Evolutionary conservation across 2,797 vertebrate genomes (phyloP).

Genomic region (Tamandua tetradactyla): DNA sequence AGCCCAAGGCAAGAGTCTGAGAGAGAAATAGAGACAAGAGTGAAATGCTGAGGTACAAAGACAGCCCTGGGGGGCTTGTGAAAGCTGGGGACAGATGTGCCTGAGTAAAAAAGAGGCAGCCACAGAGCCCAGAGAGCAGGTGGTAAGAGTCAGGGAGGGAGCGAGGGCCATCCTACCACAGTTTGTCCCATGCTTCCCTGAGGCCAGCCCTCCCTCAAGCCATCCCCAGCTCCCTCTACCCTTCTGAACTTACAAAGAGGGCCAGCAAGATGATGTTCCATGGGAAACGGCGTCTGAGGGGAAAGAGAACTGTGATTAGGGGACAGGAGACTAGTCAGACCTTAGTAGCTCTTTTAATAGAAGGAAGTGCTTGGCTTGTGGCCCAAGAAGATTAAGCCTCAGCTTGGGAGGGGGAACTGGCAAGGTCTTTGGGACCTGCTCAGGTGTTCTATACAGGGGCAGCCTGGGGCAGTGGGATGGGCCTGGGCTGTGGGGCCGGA

Average conservation of each 20-base stretch:
- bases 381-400: not conserved
- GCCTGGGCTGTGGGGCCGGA: not conserved
- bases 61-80: not conserved
- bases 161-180: not conserved
- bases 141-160: not conserved
- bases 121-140: not conserved
- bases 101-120: not conserved
- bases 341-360: not conserved
- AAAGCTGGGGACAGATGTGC: not conserved
- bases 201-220: not conserved
- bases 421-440: not conserved
- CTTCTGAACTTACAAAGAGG: slow-evolving; percentile 92
- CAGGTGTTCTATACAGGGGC: not conserved
- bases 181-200: not conserved
- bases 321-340: not conserved
- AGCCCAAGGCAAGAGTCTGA: slow-evolving; percentile 95
- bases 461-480: not conserved
- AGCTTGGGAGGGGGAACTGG: not conserved
- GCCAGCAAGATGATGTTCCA: slow-evolving; percentile 93
- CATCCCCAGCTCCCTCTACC: not conserved
- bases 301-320: not conserved
- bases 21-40: slow-evolving; percentile 43
- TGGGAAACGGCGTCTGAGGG: slow-evolving; percentile 93
- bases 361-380: not conserved
- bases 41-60: not conserved